Evolutionary conservation across 35 echinoderm and acorn worm species (phyloP), one percentile per base, ranked within the genome.

Genomic region (Strongylocentrotus purpuratus): DNA sequence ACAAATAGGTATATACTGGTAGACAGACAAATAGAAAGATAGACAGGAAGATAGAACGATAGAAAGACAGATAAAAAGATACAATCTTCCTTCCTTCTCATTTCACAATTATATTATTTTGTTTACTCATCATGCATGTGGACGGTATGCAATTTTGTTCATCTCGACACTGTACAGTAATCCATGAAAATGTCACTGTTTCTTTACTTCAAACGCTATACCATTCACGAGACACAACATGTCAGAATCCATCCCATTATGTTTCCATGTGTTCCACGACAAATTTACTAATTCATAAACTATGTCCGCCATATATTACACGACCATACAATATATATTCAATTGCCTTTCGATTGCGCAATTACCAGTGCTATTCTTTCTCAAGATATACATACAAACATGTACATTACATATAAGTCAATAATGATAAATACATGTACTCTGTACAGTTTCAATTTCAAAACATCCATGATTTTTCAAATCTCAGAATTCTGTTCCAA

Each of bases 311-410:
- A n/a, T 78, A 78, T n/a, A 78, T 28, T 78, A 78, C 65, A 78
- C 65, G 15, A 78, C 22, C 65, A 71, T 55, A 55, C 50, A 8
- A 55, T 55, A 55, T 55, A 55, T 55, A 55, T 55, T 55, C 50
- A 55, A 55, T 71, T 71, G 61, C 61, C 1, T 20, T 25, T 28
- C 61, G 61, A 71, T 71, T 71, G 61, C 61, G 61, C 61, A 78
- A 78, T 78, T 78, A n/a, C 65, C 65, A n/a, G 65, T 78, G 20
- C 65, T 78, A 28, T 78, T 78, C 65, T 78, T 28, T n/a, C 20
- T 78, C 65, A 78, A 78, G 65, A 78, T 78, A 78, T 78, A 78
- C 65, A 78, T n/a, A 78, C 20, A 78, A 78, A 78, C 65, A 78
- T 78, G 65, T 78, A 78, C 65, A 78, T 78, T 28, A 78, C 22